Evolutionary conservation across 2,888 invertebrate species (phyloP), one percentile per base, ranked within the genome.

Genomic region (Fragum sueziense): DNA sequence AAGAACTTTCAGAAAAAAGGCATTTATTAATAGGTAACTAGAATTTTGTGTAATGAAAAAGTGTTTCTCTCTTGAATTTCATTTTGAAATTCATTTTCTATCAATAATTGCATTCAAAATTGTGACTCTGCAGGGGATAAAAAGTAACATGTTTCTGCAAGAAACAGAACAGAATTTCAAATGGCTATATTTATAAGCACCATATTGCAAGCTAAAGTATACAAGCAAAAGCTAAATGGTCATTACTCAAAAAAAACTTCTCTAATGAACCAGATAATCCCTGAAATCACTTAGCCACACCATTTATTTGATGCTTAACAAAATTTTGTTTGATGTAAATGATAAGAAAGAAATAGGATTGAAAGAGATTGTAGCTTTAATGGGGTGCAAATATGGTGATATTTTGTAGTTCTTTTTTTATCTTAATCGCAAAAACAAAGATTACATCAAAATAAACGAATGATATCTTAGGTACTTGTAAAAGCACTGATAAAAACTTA

Each of bases 321-420:
- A 65, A 65, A 61, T 41, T 31, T 41, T 41, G 65, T 65, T 65
- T 65, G 65, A 65, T 65, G 70, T 54, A 11, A 14, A 22, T 52
- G 52, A 70, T 70, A 54, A 54, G 70, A 52, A 4, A 47, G 51
- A 51, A 31, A 33, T 25, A 27, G 29, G 31, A n/a, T 27, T 47
- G 52, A 52, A n/a, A 52, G 47, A 52, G 20, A n/a, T 69, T 69
- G 29, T 27, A n/a, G 31, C 31, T 7, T 65, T n/a, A 25, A 65
- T 65, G 65, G 65, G 17, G 22, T 17, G 9, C 1, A 17, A 25
- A 65, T 17, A 41, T 62, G 11, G 11, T 65, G 65, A 65, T 20
- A 65, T 11, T 47, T 14, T 47, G 17, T 47, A n/a, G 47, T 20
- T 47, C 20, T 14, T 47, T 47, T 47, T 41, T 65, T 65, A 65